Base-by-base conservation (phyloP, 1,140 invertebrate genomes). In the Adoxophyes honmai region DNA sequence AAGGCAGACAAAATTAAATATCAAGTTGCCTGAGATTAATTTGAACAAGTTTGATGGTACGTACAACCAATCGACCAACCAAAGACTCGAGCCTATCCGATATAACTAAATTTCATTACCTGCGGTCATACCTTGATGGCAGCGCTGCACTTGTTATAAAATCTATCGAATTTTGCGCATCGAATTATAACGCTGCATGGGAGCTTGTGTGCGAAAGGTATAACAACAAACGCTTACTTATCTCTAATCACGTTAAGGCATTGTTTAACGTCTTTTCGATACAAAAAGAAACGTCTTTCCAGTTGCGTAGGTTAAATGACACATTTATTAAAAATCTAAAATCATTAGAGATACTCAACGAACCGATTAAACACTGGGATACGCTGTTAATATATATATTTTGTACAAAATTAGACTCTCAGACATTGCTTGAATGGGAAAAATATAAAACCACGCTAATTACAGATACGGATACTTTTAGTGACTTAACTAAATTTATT, bases 201-300 rank as follows among this genome's bases (percentile, higher is more conserved):
- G 42, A 52, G 16, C 52, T 60, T 28, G 28, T 82, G 3, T 70
- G 66, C 14, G 56, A 68, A 4, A 28, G 72, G 4, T 81, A 66
- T 42, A 62, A 79, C 6, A 73, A 77, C 36, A 66, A 70, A 14
- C 55, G 70, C 5, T 18, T 76, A 8, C 53, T 85, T 0, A 59
- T 73, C 16, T 56, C 77, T n/a, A 60, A 71, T 15, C 71, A 74
- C 16, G 39, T 79, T 0, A 56, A 67, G 48, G 52, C 62, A 7
- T 56, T 80, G 6, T 65, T 79, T 9, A 61, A 68, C 7, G 15
- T 71, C 4, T 21, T 51, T 3, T 4, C 16, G 5, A 36, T 81
- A 6, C 52, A n/a, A 34, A 75, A 66, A 42, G 70, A 70, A 55
- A 63, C 60, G 0, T 51, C 54, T n/a, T 14, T 18, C 5, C 51